Evolutionary conservation across 2,888 invertebrate species (phyloP).

Genomic region (Lepidonotus clava): DNA sequence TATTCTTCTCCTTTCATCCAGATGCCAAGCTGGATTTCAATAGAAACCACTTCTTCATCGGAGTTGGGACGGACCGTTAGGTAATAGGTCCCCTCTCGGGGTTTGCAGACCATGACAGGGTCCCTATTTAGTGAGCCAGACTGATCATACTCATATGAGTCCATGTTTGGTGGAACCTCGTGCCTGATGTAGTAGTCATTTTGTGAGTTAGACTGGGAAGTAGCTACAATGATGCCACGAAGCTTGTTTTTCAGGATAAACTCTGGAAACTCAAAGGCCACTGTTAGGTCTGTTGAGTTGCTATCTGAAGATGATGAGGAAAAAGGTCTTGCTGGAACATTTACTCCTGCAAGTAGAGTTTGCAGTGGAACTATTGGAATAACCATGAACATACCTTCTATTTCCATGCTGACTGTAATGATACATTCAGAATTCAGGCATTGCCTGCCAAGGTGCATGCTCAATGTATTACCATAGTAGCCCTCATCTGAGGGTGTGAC

Average conservation of each 20-base stretch:
- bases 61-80: no score
- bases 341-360: not conserved
- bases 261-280: constrained; percentile 2
- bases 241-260: not conserved
- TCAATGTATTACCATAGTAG: not conserved
- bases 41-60: no score
- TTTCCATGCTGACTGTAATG: not conserved
- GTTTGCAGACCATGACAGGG: no score
- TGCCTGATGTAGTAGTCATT: not conserved
- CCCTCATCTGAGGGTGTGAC: not conserved
- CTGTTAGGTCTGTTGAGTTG: not conserved
- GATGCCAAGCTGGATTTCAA: no score
- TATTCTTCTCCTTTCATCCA: no score
- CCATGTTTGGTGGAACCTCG: not conserved
- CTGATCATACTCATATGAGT: not conserved
- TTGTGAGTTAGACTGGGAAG: not conserved
- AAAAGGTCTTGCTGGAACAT: not conserved
- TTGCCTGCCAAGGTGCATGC: not conserved
- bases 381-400: not conserved
- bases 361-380: not conserved
- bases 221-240: not conserved
- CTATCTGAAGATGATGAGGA: not conserved
- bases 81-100: no score
- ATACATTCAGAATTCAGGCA: not conserved
- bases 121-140: not conserved